Base-by-base conservation (phyloP, 2,797 vertebrate genomes). In the Xiphorhynchus erythropygius region DNA sequence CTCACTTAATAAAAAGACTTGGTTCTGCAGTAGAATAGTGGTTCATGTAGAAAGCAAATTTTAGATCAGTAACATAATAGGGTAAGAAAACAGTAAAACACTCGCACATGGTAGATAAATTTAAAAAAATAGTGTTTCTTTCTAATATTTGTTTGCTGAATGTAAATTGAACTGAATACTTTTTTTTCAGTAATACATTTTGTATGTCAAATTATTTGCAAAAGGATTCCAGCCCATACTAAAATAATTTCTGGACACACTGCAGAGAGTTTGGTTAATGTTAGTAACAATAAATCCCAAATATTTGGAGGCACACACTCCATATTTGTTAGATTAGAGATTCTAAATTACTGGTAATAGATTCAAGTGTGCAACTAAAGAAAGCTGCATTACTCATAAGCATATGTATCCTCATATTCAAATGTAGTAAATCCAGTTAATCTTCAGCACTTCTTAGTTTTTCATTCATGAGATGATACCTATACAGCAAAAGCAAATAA, bases 401-500 rank as follows among this genome's bases (percentile, higher is more conserved):
- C 93, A 91, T 96, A 96, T 97, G 93, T 93, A 95, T 95, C 53
- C 93, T 88, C 94, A 92, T 97, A 97, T 98, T 98, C 97, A 97
- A 97, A 98, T 97, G 90, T 50, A 89, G 89, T 86, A 97, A 98
- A 97, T 97, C 94, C 93, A 97, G 92, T 96, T 96, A 97, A 95
- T 95, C 94, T 96, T 84, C 62, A 90, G 59, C 84, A 76, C 33
- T 87, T 89, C 96, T 81, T 97, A 94, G 91, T 98, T 98, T 97
- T 94, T 97, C 97, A 98, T 98, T 98, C 98, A 97, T 96, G 97
- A 97, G 96, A 95, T 71, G 60, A 96, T 96, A 97, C 94, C 87
- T 97, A 95, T 95, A 94, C 89, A 63, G 96, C 92, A 97, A 98
- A 98, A 97, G 97, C 97, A 97, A 98, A 98, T 98, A 98, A 97